A percentile compares a stretch with the other conserved stretches of the same genome.
phyloP scores from a whole-genome alignment of 2,797 vertebrate species.

The Enteromius thamalakanensis region DNA sequence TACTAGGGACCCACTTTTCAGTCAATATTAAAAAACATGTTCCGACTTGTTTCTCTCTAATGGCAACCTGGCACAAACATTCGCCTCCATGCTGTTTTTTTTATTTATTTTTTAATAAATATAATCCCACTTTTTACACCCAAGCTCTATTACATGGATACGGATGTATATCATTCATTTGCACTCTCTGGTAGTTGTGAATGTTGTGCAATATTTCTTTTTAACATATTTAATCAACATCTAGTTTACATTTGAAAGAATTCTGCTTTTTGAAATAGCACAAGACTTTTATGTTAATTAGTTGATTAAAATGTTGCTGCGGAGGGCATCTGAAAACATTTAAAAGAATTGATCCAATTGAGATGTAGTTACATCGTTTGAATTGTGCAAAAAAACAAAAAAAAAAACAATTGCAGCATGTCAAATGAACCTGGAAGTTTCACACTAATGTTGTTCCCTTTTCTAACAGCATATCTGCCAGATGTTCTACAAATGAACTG shows the following conservation, averaged over 20 bases:
- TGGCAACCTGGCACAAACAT: constrained; percentile 33
- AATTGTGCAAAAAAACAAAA: background rate
- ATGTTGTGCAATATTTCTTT: background rate
- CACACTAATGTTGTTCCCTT: background rate
- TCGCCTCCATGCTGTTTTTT: background rate
- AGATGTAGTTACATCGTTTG: too few species aligned
- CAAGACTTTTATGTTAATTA: background rate
- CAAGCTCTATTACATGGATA: background rate
- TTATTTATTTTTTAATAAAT: background rate
- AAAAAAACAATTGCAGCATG: background rate
- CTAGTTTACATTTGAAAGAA: background rate
- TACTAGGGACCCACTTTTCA: constrained; percentile 46
- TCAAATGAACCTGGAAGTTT: background rate
- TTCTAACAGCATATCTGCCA: background rate
- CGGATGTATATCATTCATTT: background rate
- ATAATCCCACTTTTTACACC: background rate
- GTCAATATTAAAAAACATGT: constrained; percentile 35
- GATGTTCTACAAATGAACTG: constrained; percentile 3
- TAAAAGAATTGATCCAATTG: too few species aligned
- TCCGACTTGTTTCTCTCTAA: constrained; percentile 47
- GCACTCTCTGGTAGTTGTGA: background rate
- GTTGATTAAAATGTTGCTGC: background rate
- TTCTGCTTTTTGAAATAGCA: background rate
- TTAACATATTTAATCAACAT: background rate
- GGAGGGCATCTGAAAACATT: background rate